A percentile compares a stretch with the other conserved stretches of the same genome.
phyloP scores from a whole-genome alignment of 1,140 invertebrate species.

The Pectinophora gossypiella region DNA sequence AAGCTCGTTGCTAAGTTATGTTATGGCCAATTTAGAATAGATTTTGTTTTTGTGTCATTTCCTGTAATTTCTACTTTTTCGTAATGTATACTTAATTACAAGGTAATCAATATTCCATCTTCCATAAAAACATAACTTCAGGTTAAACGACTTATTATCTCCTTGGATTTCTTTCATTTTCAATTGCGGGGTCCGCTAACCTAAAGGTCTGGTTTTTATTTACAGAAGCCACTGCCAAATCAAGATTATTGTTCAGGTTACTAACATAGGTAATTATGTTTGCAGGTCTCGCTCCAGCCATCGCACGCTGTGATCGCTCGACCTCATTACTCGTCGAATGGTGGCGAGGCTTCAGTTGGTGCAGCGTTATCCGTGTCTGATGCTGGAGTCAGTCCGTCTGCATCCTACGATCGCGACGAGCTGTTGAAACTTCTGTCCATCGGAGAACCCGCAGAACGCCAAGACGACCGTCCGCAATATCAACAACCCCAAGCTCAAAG shows the following conservation, averaged over 20 bases:
- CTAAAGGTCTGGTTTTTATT: no score
- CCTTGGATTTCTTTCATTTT: no score
- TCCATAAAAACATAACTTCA: no score
- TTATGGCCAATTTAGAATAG: no score
- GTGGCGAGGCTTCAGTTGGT: slow-evolving; percentile 61
- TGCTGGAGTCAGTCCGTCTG: slow-evolving; percentile 28
- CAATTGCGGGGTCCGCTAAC: no score
- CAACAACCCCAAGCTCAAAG: slow-evolving; percentile 36
- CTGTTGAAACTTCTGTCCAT: slow-evolving; percentile 48
- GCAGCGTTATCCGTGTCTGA: slow-evolving; percentile 61
- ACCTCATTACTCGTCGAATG: slow-evolving; percentile 49
- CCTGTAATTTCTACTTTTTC: no score
- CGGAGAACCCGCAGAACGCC: slow-evolving; percentile 25
- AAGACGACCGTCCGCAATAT: slow-evolving; percentile 33
- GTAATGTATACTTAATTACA: no score
- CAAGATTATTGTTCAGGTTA: background rate
- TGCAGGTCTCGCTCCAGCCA: slow-evolving; percentile 44
- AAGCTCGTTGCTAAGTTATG: no score
- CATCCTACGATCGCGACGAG: slow-evolving; percentile 46
- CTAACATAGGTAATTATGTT: background rate
- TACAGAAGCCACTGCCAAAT: no score
- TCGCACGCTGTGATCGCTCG: slow-evolving; percentile 59
- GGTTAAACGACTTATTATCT: no score
- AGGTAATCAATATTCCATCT: no score
- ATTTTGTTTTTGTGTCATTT: no score